These are phyloP conservation scores for Buathra laborator DNA, from an alignment of 2,888 invertebrate genomes.

Conservation along the genomic window DNA sequence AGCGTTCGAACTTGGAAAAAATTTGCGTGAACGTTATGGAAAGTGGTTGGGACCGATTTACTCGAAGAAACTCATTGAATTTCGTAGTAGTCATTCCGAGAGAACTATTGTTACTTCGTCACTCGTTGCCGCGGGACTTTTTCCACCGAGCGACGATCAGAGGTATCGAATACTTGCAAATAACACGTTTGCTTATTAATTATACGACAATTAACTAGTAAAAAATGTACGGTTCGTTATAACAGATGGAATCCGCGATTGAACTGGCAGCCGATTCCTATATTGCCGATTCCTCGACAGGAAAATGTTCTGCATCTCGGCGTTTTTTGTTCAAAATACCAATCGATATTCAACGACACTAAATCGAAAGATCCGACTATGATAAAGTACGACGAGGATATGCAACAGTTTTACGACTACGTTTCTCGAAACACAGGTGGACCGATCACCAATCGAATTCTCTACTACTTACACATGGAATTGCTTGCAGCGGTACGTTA, in stretches of 20 bases:
- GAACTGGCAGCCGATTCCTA: constrained; percentile 63
- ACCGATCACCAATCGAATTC: constrained; percentile 49
- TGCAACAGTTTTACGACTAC: constrained; percentile 45
- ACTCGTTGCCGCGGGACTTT: constrained; percentile 62
- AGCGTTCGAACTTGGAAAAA: constrained; percentile 53
- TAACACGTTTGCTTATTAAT: background rate
- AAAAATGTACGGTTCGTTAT: background rate
- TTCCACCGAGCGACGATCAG: constrained; percentile 51
- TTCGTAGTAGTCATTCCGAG: constrained; percentile 44
- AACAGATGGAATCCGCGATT: constrained; percentile 53
- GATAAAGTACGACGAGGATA: constrained; percentile 35
- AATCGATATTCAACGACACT: constrained; percentile 21
- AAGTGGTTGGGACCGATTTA: constrained; percentile 47
- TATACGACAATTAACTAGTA: background rate
- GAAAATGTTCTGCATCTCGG: constrained; percentile 38
- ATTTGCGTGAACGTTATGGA: constrained; percentile 57
- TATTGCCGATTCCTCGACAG: background rate
- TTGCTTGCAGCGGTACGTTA: constrained; percentile 47
- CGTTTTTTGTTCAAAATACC: constrained; percentile 45
- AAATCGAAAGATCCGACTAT: constrained; percentile 30
- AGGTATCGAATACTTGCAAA: constrained; percentile 25
- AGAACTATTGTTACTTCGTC: constrained; percentile 47
- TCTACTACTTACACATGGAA: constrained; percentile 52
- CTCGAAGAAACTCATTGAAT: constrained; percentile 29
- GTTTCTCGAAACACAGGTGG: constrained; percentile 50